phyloP scores from a whole-genome alignment of 2,113 vertebrate species.

The Burhinus oedicnemus region DNA sequence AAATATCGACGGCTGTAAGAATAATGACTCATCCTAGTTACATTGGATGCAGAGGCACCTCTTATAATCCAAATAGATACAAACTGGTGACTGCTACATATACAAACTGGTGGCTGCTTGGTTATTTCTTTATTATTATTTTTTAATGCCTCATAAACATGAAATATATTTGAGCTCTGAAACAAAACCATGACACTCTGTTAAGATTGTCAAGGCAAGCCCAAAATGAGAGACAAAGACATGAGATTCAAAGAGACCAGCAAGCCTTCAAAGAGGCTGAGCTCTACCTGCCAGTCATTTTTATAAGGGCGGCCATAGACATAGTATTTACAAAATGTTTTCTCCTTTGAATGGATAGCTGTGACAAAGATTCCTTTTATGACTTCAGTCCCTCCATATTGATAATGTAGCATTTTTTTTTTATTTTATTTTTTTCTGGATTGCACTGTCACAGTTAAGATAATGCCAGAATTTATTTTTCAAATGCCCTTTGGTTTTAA shows the following conservation, averaged over 20 bases:
- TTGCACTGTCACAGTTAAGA: not conserved
- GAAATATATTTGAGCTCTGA: not conserved
- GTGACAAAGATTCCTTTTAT: not conserved
- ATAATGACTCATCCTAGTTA: not conserved
- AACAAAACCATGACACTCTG: not conserved
- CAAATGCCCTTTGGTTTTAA: slow-evolving; percentile 6
- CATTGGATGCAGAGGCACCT: fast-evolving
- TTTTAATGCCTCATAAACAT: not conserved
- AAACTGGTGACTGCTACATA: not conserved
- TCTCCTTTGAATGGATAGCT: not conserved
- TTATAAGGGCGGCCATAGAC: not conserved
- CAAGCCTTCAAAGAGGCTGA: not conserved
- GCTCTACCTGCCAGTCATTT: not conserved
- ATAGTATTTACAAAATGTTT: not conserved
- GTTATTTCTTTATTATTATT: not conserved
- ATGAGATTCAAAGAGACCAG: not conserved
- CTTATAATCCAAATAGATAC: not conserved
- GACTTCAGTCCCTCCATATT: not conserved
- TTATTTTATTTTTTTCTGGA: not conserved
- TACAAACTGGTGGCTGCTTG: not conserved
- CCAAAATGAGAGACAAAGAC: not conserved
- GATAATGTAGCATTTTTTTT: slow-evolving; percentile 18
- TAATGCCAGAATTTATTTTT: slow-evolving; percentile 8
- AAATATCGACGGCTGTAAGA: not conserved
- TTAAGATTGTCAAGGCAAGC: not conserved